These are phyloP conservation scores for Entomyzon cyanotis DNA, from an alignment of 2,113 vertebrate genomes.

Conservation along the genomic window DNA sequence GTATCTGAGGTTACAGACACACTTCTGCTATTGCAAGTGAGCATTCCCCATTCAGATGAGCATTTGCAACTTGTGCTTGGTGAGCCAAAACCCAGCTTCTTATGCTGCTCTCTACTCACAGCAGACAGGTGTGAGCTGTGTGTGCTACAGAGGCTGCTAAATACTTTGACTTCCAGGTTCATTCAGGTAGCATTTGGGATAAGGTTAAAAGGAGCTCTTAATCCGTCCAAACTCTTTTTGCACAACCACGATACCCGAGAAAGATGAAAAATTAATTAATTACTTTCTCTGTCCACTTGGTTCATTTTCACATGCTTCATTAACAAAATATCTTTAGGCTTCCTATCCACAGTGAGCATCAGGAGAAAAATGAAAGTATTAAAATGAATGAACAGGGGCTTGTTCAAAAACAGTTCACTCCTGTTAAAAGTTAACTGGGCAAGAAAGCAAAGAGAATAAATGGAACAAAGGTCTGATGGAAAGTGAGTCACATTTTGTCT, in stretches of 20 bases:
- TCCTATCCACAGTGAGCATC: constrained; percentile 1
- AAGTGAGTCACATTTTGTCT: neutral
- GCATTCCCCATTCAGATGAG: neutral
- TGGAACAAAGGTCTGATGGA: neutral
- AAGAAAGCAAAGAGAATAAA: constrained; percentile 32
- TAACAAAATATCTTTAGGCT: constrained; percentile 20
- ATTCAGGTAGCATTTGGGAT: neutral
- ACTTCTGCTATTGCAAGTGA: neutral
- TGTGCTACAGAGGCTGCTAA: neutral
- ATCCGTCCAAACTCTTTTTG: neutral
- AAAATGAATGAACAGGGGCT: neutral
- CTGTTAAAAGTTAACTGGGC: neutral
- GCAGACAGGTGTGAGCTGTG: neutral
- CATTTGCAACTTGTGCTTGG: neutral
- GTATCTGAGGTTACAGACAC: neutral
- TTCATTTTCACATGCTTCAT: neutral
- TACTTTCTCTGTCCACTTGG: neutral
- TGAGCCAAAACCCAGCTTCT: neutral
- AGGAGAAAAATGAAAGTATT: neutral
- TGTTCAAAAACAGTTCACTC: neutral
- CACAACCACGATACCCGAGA: neutral
- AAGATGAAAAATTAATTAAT: neutral
- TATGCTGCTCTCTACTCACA: neutral
- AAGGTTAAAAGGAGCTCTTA: neutral
- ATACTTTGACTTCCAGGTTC: neutral